Evolutionary conservation across 2,797 vertebrate species (phyloP), one percentile per base, ranked within the genome.

Genomic region (Gymnodraco acuticeps): DNA sequence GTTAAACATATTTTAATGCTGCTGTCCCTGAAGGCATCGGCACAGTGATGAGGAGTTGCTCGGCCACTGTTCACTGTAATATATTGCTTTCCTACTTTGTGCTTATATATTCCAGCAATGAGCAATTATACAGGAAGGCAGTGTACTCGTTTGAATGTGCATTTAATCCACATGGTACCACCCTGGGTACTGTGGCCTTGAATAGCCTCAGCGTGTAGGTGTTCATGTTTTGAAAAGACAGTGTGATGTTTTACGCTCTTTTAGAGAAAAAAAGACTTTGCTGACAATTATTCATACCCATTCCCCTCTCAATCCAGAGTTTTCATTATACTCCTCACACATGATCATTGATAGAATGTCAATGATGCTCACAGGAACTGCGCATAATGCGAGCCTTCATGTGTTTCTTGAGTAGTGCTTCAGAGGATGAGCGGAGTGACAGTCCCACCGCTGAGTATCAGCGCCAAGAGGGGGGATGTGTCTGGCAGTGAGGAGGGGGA

Each of bases 261-360:
- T 79, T 71, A 45, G 41, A 76, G 46, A 81, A 80, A 76, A 70
- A 78, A 85, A 76, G 67, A 82, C 59, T 69, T 60, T 42, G 51
- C 66, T 62, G 60, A 71, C 78, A 80, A 83, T 80, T 83, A 77
- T 86, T 80, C 75, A 84, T 62, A 70, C 53, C 62, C 81, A 66
- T 52, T 74, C 61, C 33, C 60, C 61, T 69, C 67, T 85, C 74
- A 50, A 55, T 64, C 66, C 53, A 20, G 63, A 60, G 45, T 76
- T 87, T 79, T 77, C 65, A 87, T 70, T 74, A 79, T 67, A 71
- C 81, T 79, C 65, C 63, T 80, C 71, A 42, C 70, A 41, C 65
- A 69, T 70, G 31, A 48, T 74, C 74, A 77, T 42, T 80, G 75
- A 81, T 56, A 83, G 82, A 86, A 90, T 89, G 80, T 81, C 78